Percentiles rank a stretch among this genome's conserved stretches.
Evolutionary conservation across 2,113 vertebrate species (phyloP).

Genomic region (Paedocypris sp.): DNA sequence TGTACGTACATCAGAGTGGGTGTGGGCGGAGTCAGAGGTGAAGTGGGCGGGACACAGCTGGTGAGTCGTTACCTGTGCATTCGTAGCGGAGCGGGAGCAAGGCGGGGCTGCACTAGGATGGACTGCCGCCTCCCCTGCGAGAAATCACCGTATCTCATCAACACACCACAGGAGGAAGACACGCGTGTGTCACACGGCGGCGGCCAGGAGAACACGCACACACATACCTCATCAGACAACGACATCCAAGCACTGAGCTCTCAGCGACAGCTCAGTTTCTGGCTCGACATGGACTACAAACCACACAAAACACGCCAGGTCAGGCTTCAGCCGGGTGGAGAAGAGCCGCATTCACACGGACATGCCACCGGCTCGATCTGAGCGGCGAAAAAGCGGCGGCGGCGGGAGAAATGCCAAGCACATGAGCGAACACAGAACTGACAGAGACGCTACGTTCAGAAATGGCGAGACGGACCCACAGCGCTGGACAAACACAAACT

Average conservation of each 20-base stretch:
- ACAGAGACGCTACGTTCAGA: not conserved
- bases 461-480: not conserved
- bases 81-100: constrained; percentile 67
- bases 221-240: not conserved
- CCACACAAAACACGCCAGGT: not conserved
- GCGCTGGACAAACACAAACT: constrained; percentile 15
- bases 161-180: constrained; percentile 46
- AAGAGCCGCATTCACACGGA: no score
- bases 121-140: constrained; percentile 75
- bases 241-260: not conserved
- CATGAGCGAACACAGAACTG: constrained; percentile 12
- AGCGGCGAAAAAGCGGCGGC: not conserved
- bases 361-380: constrained; percentile 11
- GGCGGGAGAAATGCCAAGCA: constrained; percentile 6
- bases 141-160: constrained; percentile 78
- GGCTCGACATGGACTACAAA: constrained; percentile 16
- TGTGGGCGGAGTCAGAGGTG: constrained; percentile 48
- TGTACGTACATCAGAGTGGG: constrained; percentile 39
- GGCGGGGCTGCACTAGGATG: constrained; percentile 74
- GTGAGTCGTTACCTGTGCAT: constrained; percentile 66
- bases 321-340: no score
- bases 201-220: constrained; percentile 14
- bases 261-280: not conserved
- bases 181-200: constrained; percentile 27
- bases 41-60: constrained; percentile 48